phyloP scores from a whole-genome alignment of 2,113 vertebrate species.

The Benitochromis conjunctus region DNA sequence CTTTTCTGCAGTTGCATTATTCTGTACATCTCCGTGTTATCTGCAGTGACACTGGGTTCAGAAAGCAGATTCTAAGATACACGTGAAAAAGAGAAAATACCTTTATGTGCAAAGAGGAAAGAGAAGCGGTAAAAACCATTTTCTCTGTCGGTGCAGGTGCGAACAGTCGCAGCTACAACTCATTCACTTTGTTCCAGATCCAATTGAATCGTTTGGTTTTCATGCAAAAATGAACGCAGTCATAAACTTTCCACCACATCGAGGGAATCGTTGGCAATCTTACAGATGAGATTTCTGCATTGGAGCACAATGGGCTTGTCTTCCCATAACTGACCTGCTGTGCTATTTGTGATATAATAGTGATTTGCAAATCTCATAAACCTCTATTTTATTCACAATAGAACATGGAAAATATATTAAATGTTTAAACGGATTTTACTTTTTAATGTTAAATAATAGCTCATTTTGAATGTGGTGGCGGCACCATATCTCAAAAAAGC shows the following conservation, averaged over 20 bases:
- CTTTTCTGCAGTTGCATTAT: background rate
- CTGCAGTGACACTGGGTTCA: slow-evolving; percentile 10
- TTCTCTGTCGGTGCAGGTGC: background rate
- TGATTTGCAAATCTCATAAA: background rate
- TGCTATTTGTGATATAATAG: background rate
- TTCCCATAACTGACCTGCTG: background rate
- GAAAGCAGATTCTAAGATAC: background rate
- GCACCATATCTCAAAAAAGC: background rate
- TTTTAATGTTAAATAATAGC: background rate
- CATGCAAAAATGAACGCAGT: background rate
- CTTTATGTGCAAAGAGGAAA: background rate
- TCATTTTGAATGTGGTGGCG: background rate
- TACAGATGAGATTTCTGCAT: background rate
- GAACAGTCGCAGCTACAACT: background rate
- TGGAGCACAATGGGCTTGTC: background rate
- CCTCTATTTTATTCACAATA: background rate
- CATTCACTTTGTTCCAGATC: background rate
- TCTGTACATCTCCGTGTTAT: background rate
- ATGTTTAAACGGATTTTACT: background rate
- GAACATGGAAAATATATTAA: background rate
- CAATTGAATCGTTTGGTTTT: background rate
- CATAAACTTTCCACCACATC: background rate
- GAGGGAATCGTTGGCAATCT: background rate
- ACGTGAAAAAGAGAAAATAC: background rate
- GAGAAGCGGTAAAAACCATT: background rate